phyloP scores from a whole-genome alignment of 2,113 vertebrate species.

The Catharus bicknelli region DNA sequence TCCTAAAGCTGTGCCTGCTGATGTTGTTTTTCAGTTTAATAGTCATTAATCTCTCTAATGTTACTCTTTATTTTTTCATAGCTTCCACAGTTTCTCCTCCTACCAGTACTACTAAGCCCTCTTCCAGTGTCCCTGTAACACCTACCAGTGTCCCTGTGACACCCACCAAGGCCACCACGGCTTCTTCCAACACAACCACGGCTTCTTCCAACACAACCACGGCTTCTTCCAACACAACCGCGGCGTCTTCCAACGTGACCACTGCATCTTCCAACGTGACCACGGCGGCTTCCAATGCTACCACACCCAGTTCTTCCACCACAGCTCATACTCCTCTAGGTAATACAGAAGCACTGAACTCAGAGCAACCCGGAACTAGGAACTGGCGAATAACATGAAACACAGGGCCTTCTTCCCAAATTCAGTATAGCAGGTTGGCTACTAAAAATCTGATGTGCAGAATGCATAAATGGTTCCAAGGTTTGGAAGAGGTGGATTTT shows the following conservation, averaged over 20 bases:
- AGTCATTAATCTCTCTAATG: background rate
- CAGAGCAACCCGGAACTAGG: background rate
- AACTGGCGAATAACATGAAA: background rate
- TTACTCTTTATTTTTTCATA: background rate
- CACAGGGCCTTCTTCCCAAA: background rate
- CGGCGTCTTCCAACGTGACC: too few relatives aligned
- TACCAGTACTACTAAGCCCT: rapidly evolving
- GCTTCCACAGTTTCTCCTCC: rapidly evolving
- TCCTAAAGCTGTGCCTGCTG: background rate
- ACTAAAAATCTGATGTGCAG: background rate
- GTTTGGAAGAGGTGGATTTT: background rate
- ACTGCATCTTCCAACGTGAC: background rate
- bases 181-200: too few relatives aligned
- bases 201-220: too few relatives aligned
- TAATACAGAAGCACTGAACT: background rate
- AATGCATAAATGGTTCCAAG: background rate
- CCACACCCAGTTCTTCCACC: background rate
- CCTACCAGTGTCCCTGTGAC: too few relatives aligned
- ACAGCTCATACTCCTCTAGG: constrained; percentile 39
- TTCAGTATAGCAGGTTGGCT: background rate
- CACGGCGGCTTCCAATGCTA: background rate
- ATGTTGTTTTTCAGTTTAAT: background rate
- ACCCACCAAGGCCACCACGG: too few relatives aligned
- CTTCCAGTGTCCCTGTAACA: background rate
- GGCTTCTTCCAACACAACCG: too few relatives aligned